phyloP scores from a whole-genome alignment of 1,140 invertebrate species.

The Drosophila yakuba region DNA sequence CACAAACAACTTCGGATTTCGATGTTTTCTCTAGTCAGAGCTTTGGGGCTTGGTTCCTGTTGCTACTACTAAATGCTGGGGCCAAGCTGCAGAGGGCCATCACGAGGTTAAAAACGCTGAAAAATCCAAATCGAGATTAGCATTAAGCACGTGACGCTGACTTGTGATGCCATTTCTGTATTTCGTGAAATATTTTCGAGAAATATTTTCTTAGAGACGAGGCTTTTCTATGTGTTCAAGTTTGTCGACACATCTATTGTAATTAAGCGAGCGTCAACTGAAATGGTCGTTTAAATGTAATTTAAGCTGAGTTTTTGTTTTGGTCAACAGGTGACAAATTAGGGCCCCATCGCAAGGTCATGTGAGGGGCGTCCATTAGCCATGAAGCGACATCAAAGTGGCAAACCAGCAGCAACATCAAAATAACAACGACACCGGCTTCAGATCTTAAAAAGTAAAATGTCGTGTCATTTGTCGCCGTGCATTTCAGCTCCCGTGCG shows the following conservation, averaged over 20 bases:
- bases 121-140: slow-evolving; percentile 46
- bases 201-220: slow-evolving; percentile 26
- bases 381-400: slow-evolving; percentile 52
- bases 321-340: slow-evolving; percentile 78
- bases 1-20: slow-evolving; percentile 62
- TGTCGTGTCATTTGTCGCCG: slow-evolving; percentile 40
- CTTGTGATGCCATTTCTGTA: slow-evolving; percentile 44
- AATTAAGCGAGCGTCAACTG: slow-evolving; percentile 61
- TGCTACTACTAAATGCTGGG: slow-evolving; percentile 7
- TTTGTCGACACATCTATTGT: slow-evolving; percentile 38
- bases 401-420: slow-evolving; percentile 1
- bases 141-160: slow-evolving; percentile 66
- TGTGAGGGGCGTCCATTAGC: slow-evolving; percentile 79
- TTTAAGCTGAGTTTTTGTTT: slow-evolving; percentile 60
- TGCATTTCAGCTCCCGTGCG: slow-evolving; percentile 16
- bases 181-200: slow-evolving; percentile 11
- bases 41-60: slow-evolving; percentile 45
- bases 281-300: slow-evolving; percentile 79
- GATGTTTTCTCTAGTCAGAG: slow-evolving; percentile 34
- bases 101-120: slow-evolving; percentile 12
- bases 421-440: slow-evolving; percentile 40
- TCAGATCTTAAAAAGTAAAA: slow-evolving; percentile 40
- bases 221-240: background rate
- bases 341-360: slow-evolving; percentile 70
- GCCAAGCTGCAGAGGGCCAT: slow-evolving; percentile 5